Conservation (phyloP, 2,888 invertebrate species). For the Philereme transversata region DNA sequence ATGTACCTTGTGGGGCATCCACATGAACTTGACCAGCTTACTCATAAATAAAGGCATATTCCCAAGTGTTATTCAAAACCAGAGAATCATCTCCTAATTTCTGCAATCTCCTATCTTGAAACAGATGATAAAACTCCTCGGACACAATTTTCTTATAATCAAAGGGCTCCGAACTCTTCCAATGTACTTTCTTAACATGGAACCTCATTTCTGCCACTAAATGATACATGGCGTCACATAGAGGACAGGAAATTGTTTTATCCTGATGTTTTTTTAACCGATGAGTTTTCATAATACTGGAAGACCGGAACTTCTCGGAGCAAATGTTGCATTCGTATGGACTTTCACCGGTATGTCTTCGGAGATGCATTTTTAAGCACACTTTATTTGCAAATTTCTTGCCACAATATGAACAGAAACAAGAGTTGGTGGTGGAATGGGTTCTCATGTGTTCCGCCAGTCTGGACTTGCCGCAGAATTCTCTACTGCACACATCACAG, state of each 20-base stretch:
- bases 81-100: conserved; percentile 21
- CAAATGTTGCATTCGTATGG: conserved; percentile 58
- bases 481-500: conserved; percentile 29
- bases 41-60: background rate
- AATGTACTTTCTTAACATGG: conserved; percentile 57
- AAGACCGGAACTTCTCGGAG: conserved; percentile 52
- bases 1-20: no score
- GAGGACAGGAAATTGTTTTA: conserved; percentile 51
- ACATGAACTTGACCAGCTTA: no score
- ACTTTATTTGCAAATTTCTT: conserved; percentile 56
- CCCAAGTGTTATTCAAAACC: background rate
- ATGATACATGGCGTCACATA: conserved; percentile 55
- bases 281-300: conserved; percentile 56
- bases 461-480: conserved; percentile 46
- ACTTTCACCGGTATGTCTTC: conserved; percentile 54
- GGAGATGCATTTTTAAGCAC: conserved; percentile 54
- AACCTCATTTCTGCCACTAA: conserved; percentile 54
- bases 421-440: conserved; percentile 42
- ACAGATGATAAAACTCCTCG: conserved; percentile 44
- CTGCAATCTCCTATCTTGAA: conserved; percentile 23
- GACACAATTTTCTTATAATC: conserved; percentile 49
- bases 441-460: conserved; percentile 49
- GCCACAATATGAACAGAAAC: conserved; percentile 46
- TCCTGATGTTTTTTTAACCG: conserved; percentile 53
- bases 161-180: conserved; percentile 53